Evolutionary conservation across 2,797 vertebrate species (phyloP), one percentile per base, ranked within the genome.

Genomic region (Falco naumanni): DNA sequence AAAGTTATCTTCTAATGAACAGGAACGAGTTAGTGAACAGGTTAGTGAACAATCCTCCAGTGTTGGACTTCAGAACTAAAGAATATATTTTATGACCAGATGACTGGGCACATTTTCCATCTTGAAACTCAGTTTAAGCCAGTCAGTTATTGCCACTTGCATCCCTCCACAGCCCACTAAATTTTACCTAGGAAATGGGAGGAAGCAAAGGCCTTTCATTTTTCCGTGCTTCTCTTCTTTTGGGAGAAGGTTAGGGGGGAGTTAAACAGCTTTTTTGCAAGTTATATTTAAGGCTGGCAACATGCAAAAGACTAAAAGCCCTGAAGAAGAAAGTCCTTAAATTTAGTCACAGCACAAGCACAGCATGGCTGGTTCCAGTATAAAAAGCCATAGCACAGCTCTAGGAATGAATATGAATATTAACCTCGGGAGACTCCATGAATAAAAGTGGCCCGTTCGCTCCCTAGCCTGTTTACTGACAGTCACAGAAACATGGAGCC

Each of bases 1-100:
- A 28, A 95, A 92, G 54, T 81, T 95, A 94, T 87, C 94, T 89
- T 75, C 89, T 61, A 56, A 21, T 56, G 84, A 70, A 69, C 78
- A 94, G 84, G 78, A 34, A 76, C 31, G 39, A 24, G 53, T 16
- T 71, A 71, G 82, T 17, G 72, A 83, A 88, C 80, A 70, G 53
- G 78, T 77, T 85, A 37, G 61, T 17, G 91, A 90, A 84, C 0
- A 8, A 77, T 70, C 78, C 72, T 64, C 64, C 65, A 21, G 25
- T 5, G 9, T 0, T 56, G 50, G 43, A 68, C 68, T 78, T 87
- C 65, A 75, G 34, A 94, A 64, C 14, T 47, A 21, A 84, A 93
- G 64, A 65, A 64, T 37, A 3, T 56, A 41, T 87, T 93, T 84
- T 64, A 80, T 34, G 75, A 87, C 39, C 65, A 64, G 26, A 74